Evolutionary conservation across 1,140 invertebrate genomes (phyloP).

Genomic region (Aphelenchoides besseyi): DNA sequence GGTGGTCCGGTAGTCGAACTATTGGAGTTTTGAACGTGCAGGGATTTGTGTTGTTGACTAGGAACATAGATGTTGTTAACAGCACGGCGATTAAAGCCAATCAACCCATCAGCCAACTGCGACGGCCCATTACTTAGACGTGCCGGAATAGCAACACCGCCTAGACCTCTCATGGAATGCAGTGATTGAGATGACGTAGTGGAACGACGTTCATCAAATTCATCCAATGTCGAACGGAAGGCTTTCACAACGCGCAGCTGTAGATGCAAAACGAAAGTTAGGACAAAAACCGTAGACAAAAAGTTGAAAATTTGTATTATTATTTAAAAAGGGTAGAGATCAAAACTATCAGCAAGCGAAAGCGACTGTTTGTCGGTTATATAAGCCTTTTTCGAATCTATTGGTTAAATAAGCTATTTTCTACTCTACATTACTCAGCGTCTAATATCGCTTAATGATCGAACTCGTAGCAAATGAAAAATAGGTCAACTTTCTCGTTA

Average conservation of each 20-base stretch:
- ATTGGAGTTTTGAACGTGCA: neutral
- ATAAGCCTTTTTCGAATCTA: neutral
- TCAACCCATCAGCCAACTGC: conserved; percentile 13
- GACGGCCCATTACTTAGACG: conserved; percentile 24
- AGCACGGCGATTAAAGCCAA: conserved; percentile 23
- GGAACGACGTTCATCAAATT: conserved; percentile 91
- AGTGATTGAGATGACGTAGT: conserved; percentile 66
- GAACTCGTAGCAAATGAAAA: neutral
- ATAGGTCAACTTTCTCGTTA: neutral
- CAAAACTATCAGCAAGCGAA: neutral
- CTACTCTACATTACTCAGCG: neutral
- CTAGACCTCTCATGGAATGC: conserved; percentile 61
- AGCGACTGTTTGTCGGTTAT: conserved; percentile 3
- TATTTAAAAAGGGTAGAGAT: neutral
- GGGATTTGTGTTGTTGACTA: conserved; percentile 1
- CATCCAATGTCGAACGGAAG: conserved; percentile 98
- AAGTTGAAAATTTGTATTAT: neutral
- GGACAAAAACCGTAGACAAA: conserved; percentile 5
- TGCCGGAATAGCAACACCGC: conserved; percentile 17
- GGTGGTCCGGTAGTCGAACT: neutral
- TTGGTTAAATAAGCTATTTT: neutral
- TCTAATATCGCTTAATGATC: neutral
- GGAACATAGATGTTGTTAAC: conserved; percentile 12
- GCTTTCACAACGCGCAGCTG: conserved; percentile 99
- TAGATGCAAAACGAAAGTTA: conserved; percentile 30